Conservation (phyloP, 2,797 vertebrate species). For the Sebastes baramenuke region DNA sequence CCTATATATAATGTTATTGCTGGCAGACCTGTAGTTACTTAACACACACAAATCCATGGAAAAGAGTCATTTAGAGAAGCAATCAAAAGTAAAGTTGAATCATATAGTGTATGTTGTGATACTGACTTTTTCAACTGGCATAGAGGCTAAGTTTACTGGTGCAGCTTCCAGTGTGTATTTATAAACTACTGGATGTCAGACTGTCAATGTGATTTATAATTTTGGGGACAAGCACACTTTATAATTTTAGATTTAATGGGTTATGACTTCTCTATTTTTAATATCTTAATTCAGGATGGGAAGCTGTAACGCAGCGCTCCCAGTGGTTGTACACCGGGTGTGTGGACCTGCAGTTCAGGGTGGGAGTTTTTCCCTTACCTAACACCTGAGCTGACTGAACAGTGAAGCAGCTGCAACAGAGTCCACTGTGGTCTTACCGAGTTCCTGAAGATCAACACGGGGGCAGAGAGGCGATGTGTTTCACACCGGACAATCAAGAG, state of each 20-base stretch:
- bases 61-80: neutral
- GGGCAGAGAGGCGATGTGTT: neutral
- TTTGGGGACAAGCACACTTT: conserved; percentile 33
- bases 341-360: conserved; percentile 13
- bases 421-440: conserved; percentile 43
- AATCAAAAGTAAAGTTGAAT: neutral
- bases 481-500: conserved; percentile 56
- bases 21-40: neutral
- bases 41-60: neutral
- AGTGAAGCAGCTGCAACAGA: conserved; percentile 49
- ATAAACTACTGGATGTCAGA: conserved; percentile 41
- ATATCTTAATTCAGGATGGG: conserved; percentile 42
- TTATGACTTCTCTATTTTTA: conserved; percentile 66
- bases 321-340: conserved; percentile 19
- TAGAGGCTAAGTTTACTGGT: neutral
- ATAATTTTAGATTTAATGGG: conserved; percentile 53
- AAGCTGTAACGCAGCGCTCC: conserved; percentile 50
- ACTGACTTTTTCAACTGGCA: neutral
- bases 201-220: conserved; percentile 50
- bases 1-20: neutral
- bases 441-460: conserved; percentile 19
- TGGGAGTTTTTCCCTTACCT: conserved; percentile 24
- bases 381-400: conserved; percentile 54
- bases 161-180: conserved; percentile 40
- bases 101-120: conserved; percentile 11